Conservation (phyloP, 1,140 invertebrate genomes). For the Panulirus ornatus region DNA sequence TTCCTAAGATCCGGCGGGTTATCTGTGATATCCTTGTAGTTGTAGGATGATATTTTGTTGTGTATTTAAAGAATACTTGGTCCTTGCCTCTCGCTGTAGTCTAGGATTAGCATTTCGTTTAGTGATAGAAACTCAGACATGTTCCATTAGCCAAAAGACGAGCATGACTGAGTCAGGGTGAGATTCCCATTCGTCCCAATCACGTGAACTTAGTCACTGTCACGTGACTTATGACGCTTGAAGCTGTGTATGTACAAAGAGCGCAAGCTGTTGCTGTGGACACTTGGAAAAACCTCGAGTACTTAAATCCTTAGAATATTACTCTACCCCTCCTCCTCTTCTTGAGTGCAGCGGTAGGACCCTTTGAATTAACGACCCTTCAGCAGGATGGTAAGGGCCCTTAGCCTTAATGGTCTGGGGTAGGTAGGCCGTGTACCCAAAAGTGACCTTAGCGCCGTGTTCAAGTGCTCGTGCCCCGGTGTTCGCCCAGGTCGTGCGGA, state of each 20-base stretch:
- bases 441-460: too few species aligned
- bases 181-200: neutral
- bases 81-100: neutral
- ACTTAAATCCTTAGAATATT: too few species aligned
- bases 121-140: neutral
- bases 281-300: neutral
- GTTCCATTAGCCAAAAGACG: neutral
- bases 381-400: too few species aligned
- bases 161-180: neutral
- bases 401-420: too few species aligned
- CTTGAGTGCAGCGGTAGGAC: too few species aligned
- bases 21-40: slow-evolving; percentile 1
- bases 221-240: neutral
- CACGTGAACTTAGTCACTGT: neutral
- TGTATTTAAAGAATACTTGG: neutral
- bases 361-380: too few species aligned
- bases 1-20: neutral
- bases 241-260: neutral
- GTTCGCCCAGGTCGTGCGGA: too few species aligned
- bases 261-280: neutral
- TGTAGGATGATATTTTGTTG: neutral
- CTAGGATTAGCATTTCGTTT: neutral
- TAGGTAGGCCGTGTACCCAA: too few species aligned
- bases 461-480: too few species aligned
- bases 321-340: too few species aligned